Evolutionary conservation across 2,113 vertebrate genomes (phyloP).

Genomic region (Cariama cristata): DNA sequence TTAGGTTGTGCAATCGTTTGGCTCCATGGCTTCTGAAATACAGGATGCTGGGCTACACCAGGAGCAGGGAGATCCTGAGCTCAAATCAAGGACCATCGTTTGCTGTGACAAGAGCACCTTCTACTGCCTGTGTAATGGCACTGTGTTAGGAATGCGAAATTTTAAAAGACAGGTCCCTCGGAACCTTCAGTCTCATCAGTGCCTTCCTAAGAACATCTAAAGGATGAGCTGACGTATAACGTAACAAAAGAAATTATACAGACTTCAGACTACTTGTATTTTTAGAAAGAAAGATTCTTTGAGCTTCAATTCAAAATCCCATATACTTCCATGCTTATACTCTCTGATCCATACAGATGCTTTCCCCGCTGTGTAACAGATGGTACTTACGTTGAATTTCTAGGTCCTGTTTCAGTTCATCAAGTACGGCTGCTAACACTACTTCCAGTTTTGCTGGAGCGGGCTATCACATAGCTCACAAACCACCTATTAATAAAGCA

Average conservation of each 20-base stretch:
- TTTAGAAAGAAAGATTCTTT: background rate
- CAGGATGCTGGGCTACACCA: background rate
- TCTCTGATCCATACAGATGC: background rate
- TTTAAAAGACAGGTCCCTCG: background rate
- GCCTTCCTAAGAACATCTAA: background rate
- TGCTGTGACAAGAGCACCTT: conserved; percentile 60
- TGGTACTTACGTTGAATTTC: background rate
- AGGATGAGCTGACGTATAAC: background rate
- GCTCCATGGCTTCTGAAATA: conserved; percentile 24
- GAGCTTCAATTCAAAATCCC: background rate
- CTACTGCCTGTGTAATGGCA: conserved; percentile 25
- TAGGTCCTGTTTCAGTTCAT: background rate
- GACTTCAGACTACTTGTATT: background rate
- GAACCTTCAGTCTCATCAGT: background rate
- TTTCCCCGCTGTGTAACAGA: background rate
- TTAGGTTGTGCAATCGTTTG: conserved; percentile 34
- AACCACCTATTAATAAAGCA: background rate
- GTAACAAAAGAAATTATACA: background rate
- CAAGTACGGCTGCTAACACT: background rate
- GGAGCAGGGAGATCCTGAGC: background rate
- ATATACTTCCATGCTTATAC: background rate
- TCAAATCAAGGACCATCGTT: background rate
- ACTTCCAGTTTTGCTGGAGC: background rate
- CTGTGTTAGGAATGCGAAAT: background rate
- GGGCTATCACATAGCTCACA: background rate